Base-by-base conservation (phyloP, 2,797 vertebrate species). In the Carcharodon carcharias region DNA sequence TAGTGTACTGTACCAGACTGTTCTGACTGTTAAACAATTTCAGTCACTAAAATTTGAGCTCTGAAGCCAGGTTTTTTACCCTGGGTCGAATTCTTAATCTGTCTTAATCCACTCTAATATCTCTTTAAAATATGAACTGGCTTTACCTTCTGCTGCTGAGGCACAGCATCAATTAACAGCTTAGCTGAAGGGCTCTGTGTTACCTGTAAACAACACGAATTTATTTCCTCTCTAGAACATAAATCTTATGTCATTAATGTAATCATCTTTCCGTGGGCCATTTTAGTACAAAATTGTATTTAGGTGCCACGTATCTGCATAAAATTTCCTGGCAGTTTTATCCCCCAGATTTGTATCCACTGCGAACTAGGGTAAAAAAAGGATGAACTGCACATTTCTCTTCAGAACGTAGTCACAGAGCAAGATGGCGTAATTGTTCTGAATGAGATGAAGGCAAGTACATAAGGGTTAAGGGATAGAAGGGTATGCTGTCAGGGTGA, bases 271-370 rank as follows among this genome's bases (percentile, higher is more conserved):
- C 80, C 14, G 0, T 18, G 80, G 40, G 80, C 40, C 21, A 40
- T 21, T 40, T 4, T 45, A 6, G 14, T 45, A 82, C n/a, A 80
- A 80, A 73, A 11, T 11, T 4, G 16, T 16, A 82, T 12, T 40
- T 21, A 40, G 40, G 40, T 0, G 14, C 40, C 80, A 45, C 40
- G 21, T 45, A 45, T 45, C 80, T 82, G 18, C n/a, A n/a, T 82
- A 82, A 82, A 45, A 82, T 82, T 45, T 40, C 80, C 80, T 82
- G 80, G n/a, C 40, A 82, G 80, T 82, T 82, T 82, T 82, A 82
- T 82, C 21, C 80, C 80, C 5, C 18, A 5, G n/a, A 40, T 82
- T 82, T 82, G 14, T 45, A 82, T 40, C 40, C 16, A 21, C 21
- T 82, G 80, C 0, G 80, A 82, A 45, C 40, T 16, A 45, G n/a